phyloP scores from a whole-genome alignment of 2,888 invertebrate genomes.

The Aricia artaxerxes region DNA sequence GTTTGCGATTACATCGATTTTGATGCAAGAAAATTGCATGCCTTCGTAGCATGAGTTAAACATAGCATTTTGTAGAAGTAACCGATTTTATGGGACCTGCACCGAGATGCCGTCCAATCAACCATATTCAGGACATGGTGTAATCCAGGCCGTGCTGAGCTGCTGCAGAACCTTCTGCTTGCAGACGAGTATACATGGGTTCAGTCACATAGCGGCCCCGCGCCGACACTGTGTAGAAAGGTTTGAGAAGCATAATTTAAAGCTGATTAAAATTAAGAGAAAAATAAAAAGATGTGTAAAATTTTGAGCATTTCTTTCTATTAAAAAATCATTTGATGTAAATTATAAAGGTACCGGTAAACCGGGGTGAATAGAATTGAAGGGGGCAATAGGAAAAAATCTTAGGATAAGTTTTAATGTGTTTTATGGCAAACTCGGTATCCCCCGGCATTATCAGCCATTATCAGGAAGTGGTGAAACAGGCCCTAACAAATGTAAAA shows the following conservation, averaged over 20 bases:
- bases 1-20: not conserved
- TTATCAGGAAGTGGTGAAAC: too few species aligned
- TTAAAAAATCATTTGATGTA: too few species aligned
- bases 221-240: slow-evolving; percentile 72
- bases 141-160: slow-evolving; percentile 33
- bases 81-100: not conserved
- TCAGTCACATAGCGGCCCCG: slow-evolving; percentile 67
- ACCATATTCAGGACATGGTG: not conserved
- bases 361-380: too few species aligned
- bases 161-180: slow-evolving; percentile 62
- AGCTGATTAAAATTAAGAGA: too few species aligned
- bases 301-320: too few species aligned
- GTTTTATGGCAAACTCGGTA: too few species aligned
- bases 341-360: too few species aligned
- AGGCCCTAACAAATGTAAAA: too few species aligned
- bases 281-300: not conserved
- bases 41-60: not conserved
- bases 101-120: not conserved
- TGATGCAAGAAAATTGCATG: not conserved
- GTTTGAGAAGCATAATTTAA: slow-evolving; percentile 48
- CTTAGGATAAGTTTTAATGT: too few species aligned
- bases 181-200: slow-evolving; percentile 73
- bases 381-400: too few species aligned
- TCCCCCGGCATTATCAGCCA: too few species aligned
- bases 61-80: not conserved